Percentiles rank a stretch among this genome's conserved stretches.
These are phyloP conservation scores for Hyaena hyaena DNA, from an alignment of 2,113 vertebrate genomes.

Conservation along the genomic window DNA sequence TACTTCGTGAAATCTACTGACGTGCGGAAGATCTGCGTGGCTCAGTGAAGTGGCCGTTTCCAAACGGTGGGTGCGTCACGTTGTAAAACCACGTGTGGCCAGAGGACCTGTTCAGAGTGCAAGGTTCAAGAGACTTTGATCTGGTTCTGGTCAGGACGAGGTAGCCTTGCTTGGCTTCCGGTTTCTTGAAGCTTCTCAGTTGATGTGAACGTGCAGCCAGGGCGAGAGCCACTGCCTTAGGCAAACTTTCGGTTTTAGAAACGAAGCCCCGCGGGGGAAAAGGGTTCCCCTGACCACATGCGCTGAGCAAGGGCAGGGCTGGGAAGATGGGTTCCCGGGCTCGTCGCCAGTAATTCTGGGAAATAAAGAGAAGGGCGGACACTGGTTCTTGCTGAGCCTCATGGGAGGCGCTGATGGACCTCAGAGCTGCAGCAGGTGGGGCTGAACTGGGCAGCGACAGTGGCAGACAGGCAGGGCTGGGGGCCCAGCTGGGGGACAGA, in stretches of 20 bases:
- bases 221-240: neutral
- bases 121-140: neutral
- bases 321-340: neutral
- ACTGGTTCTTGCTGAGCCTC: neutral
- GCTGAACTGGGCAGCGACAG: neutral
- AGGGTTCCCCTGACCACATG: neutral
- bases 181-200: neutral
- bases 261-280: neutral
- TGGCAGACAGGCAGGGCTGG: neutral
- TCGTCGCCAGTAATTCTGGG: neutral
- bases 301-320: neutral
- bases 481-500: neutral
- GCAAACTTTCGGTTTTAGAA: neutral
- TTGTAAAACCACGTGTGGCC: neutral
- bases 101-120: neutral
- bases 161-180: neutral
- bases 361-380: neutral
- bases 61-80: neutral
- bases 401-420: neutral
- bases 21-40: neutral
- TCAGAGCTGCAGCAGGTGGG: neutral
- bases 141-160: neutral
- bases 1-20: neutral
- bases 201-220: neutral
- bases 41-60: neutral